Evolutionary conservation across 2,888 invertebrate genomes (phyloP).

Genomic region (Meloe dianella): DNA sequence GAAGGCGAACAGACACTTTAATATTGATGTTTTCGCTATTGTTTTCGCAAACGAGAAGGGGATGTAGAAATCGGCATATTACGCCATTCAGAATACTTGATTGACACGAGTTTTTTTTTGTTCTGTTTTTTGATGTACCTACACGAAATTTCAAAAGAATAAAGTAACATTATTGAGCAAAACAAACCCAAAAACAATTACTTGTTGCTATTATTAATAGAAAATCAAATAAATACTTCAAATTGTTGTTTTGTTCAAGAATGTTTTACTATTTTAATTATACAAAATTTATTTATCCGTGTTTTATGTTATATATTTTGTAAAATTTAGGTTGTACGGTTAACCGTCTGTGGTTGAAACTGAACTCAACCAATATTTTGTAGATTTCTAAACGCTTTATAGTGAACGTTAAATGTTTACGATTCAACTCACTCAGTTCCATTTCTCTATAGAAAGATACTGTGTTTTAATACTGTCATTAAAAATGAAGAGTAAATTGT

Average conservation of each 20-base stretch:
- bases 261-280: not conserved
- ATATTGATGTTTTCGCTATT: not conserved
- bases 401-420: not conserved
- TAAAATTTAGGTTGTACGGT: not conserved
- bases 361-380: not conserved
- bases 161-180: not conserved
- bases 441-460: not conserved
- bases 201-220: not conserved
- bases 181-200: not conserved
- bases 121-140: not conserved
- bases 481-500: not conserved
- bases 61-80: not conserved
- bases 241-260: not conserved
- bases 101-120: slow-evolving; percentile 1
- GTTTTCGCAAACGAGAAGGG: not conserved
- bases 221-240: not conserved
- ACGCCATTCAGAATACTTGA: not conserved
- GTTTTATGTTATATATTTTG: not conserved
- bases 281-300: not conserved
- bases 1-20: not conserved
- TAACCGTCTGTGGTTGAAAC: not conserved
- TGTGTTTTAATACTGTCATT: not conserved
- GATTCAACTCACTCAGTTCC: not conserved
- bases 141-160: not conserved
- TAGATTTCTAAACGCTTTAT: not conserved